Conservation (phyloP, 2,888 invertebrate genomes). For the Liopterus haemorrhoidalis region DNA sequence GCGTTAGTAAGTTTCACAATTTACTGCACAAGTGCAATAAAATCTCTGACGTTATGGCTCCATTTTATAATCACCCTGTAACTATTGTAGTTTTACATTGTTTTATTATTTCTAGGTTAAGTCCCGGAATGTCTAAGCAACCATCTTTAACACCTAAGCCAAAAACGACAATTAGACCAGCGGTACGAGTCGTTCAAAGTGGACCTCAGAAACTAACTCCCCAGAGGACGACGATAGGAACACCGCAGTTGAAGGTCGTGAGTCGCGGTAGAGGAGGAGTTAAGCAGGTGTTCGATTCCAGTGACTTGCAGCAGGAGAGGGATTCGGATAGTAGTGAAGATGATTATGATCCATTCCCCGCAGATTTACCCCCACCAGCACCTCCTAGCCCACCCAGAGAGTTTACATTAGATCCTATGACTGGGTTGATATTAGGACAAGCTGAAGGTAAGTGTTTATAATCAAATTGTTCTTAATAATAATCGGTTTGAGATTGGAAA, state of each 20-base stretch:
- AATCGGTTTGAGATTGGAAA: too few species aligned
- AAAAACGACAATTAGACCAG: constrained; percentile 22
- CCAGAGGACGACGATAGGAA: constrained; percentile 16
- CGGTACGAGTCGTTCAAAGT: constrained; percentile 22
- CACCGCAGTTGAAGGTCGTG: constrained; percentile 19
- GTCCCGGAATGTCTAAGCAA: constrained; percentile 24
- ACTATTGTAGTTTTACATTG: too few species aligned
- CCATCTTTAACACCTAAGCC: constrained; percentile 13
- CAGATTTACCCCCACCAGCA: constrained; percentile 49
- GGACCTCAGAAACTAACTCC: constrained; percentile 14
- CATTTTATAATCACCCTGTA: too few species aligned
- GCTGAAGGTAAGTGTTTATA: too few species aligned
- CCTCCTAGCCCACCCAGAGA: constrained; percentile 62
- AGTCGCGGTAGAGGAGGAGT: not conserved
- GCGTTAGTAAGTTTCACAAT: too few species aligned
- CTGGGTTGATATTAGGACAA: constrained; percentile 53
- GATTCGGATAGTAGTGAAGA: constrained; percentile 55
- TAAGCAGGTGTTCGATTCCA: not conserved
- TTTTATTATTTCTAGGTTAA: too few species aligned
- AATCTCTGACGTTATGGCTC: too few species aligned
- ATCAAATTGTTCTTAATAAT: too few species aligned
- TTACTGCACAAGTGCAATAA: too few species aligned
- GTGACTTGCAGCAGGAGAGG: constrained; percentile 18
- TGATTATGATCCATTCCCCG: constrained; percentile 60
- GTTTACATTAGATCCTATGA: constrained; percentile 65